Percentiles rank a stretch among this genome's conserved stretches.
phyloP scores from a whole-genome alignment of 1,140 invertebrate species.

The honey bee (Apis mellifera) region DNA sequence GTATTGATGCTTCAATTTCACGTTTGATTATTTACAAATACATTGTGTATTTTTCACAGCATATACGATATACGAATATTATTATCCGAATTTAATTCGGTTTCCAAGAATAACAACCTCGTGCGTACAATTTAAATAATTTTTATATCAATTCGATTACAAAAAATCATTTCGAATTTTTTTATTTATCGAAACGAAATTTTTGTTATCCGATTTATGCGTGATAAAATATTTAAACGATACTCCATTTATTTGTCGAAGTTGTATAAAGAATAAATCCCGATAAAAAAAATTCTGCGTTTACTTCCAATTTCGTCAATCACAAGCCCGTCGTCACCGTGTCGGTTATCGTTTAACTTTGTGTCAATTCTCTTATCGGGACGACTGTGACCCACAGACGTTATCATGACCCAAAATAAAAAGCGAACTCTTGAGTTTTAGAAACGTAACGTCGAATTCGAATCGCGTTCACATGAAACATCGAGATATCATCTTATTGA shows the following conservation, averaged over 20 bases:
- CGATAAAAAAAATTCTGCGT: neutral
- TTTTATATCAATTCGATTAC: too few species aligned
- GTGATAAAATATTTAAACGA: too few species aligned
- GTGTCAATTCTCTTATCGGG: slow-evolving; percentile 1
- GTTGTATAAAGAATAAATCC: too few species aligned
- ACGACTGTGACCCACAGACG: neutral
- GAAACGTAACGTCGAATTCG: slow-evolving; percentile 1
- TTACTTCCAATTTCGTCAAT: slow-evolving; percentile 3
- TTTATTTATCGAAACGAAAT: too few species aligned
- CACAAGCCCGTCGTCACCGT: neutral
- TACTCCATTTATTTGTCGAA: too few species aligned
- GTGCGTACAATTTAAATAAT: too few species aligned
- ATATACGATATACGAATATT: too few species aligned
- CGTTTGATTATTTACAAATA: neutral
- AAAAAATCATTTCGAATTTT: too few species aligned
- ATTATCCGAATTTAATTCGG: too few species aligned
- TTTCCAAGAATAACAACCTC: too few species aligned
- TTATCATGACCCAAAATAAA: neutral
- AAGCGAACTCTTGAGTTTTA: neutral
- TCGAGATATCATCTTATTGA: slow-evolving; percentile 10
- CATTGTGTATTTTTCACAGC: neutral
- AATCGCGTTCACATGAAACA: neutral
- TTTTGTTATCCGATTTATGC: too few species aligned
- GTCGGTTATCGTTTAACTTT: slow-evolving; percentile 3
- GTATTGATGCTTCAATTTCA: neutral